Conservation (phyloP, 1,140 invertebrate genomes). For the Dinothrombium tinctorium region DNA sequence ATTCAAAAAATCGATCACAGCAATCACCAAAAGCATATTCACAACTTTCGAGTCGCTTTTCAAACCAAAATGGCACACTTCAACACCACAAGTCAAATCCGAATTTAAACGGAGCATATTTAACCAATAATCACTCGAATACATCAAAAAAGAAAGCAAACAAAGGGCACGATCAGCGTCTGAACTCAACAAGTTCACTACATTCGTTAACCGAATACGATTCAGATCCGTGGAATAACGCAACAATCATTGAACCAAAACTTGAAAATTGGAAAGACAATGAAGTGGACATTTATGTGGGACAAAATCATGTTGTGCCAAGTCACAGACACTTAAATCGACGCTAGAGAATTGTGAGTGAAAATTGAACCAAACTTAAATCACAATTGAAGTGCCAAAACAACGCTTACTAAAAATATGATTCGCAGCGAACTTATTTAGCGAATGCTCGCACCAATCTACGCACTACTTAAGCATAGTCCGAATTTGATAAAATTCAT, state of each 20-base stretch:
- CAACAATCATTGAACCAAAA: not conserved
- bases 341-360: no score
- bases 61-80: not conserved
- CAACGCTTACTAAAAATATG: no score
- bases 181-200: constrained; percentile 15
- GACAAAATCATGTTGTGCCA: constrained; percentile 32
- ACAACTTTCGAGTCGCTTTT: not conserved
- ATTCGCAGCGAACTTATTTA: no score
- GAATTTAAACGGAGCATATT: not conserved
- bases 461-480: no score
- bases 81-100: not conserved
- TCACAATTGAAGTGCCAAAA: no score
- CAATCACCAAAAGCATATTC: constrained; percentile 5
- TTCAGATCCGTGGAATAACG: constrained; percentile 22
- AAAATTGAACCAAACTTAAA: no score
- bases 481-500: no score
- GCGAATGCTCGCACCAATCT: no score
- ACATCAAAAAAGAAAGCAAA: constrained; percentile 11
- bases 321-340: no score
- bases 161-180: constrained; percentile 14
- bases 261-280: constrained; percentile 71
- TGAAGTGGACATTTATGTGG: constrained; percentile 84
- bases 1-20: no score
- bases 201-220: constrained; percentile 32
- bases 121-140: not conserved